These are phyloP conservation scores for Onychomys leucogaster DNA, from an alignment of 2,797 vertebrate species.

Conservation along the genomic window DNA sequence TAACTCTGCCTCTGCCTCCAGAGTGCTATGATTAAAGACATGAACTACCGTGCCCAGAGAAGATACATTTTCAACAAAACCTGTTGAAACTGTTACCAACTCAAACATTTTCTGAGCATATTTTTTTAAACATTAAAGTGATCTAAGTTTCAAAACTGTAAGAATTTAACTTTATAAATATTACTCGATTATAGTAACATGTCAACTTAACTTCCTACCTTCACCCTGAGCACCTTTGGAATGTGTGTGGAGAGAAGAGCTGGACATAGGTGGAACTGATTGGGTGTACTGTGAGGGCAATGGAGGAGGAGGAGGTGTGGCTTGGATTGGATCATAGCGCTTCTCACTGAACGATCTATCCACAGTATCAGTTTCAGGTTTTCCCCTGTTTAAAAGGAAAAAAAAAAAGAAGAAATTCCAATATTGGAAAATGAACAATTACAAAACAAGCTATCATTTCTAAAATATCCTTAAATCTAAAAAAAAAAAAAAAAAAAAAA, in stretches of 20 bases:
- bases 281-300: conserved; percentile 93
- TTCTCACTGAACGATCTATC: conserved; percentile 95
- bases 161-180: neutral
- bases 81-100: neutral
- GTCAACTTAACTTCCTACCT: conserved; percentile 86
- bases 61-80: conserved; percentile 16
- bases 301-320: conserved; percentile 90
- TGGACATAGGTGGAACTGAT: conserved; percentile 84
- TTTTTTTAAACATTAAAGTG: neutral
- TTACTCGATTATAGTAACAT: neutral
- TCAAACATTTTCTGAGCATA: neutral
- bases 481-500: neutral
- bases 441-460: conserved; percentile 5
- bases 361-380: conserved; percentile 88
- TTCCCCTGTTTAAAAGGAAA: conserved; percentile 89
- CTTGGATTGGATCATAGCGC: conserved; percentile 92
- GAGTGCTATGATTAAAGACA: neutral
- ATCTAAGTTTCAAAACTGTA: neutral
- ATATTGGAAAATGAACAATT: neutral
- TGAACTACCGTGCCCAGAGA: neutral
- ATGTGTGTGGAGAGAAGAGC: conserved; percentile 89
- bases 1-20: no score
- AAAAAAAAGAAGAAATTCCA: conserved; percentile 56
- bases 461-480: neutral
- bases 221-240: conserved; percentile 93